Percentiles rank a stretch among this genome's conserved stretches.
These are phyloP conservation scores for Chloroclysta siterata DNA, from an alignment of 2,888 invertebrate species.

Conservation along the genomic window DNA sequence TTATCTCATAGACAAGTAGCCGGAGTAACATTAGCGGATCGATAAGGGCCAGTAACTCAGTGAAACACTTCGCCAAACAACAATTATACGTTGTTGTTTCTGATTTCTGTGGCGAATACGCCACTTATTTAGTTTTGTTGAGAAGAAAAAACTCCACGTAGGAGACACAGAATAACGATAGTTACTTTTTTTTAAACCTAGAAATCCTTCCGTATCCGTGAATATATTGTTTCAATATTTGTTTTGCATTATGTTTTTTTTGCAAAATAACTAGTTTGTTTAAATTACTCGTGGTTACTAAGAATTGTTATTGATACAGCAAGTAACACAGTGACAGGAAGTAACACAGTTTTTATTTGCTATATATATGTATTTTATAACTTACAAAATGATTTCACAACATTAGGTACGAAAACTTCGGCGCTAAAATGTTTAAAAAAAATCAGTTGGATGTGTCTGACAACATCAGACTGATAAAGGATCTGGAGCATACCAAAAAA, in stretches of 20 bases:
- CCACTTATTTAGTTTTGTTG: neutral
- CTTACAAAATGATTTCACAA: too few species aligned
- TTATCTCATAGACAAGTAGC: neutral
- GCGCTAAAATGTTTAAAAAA: too few species aligned
- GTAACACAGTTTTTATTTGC: too few species aligned
- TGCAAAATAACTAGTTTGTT: neutral
- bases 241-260: slow-evolving; percentile 22
- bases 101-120: neutral
- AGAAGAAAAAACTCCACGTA: slow-evolving; percentile 4
- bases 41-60: neutral
- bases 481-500: too few species aligned
- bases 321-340: too few species aligned
- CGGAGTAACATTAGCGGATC: neutral
- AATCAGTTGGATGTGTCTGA: too few species aligned
- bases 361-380: too few species aligned
- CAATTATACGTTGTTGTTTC: neutral
- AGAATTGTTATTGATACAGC: too few species aligned
- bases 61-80: neutral
- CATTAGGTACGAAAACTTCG: too few species aligned
- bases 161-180: slow-evolving; percentile 8
- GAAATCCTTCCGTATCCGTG: slow-evolving; percentile 31
- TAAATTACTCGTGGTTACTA: neutral
- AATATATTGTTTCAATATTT: slow-evolving; percentile 31
- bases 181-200: slow-evolving; percentile 5
- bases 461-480: too few species aligned